Evolutionary conservation across 2,113 vertebrate genomes (phyloP), one percentile per base, ranked within the genome.

Genomic region (Physeter macrocephalus): DNA sequence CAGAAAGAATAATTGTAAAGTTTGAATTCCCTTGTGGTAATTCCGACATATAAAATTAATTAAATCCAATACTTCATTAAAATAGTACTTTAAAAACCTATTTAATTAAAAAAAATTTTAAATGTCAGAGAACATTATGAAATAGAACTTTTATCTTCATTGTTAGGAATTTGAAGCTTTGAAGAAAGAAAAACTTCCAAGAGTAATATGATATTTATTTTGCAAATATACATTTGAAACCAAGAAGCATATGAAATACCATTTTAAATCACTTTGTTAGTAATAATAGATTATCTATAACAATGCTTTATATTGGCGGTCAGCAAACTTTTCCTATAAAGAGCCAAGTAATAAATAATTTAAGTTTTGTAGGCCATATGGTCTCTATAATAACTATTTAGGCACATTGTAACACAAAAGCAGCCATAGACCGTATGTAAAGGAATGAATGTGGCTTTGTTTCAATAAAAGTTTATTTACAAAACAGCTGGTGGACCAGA

Each of bases 31-130:
- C 8, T 66, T 91, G 5, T 54, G 61, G 15, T 61, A 74, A 82
- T 78, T 94, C 17, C 75, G 74, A 74, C 43, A 80, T 89, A 46
- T 74, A 82, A 87, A 93, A 93, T 89, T 95, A 80, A 94, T 94
- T 92, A 78, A 93, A 57, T 27, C 34, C 54, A 85, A 77, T 72
- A 74, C 15, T 29, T 71, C 12, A 66, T 89, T 95, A 94, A 86
- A 96, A 34, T 83, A 20, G 1, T 85, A 75, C 52, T 85, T 88
- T 82, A 80, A 92, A 90, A 91, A 72, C 2, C 14, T 34, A 34
- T 89, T 88, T 90, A 72, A 93, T 72, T 93, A 96, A 83, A 59
- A 23, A 88, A 83, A 15, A 31, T 67, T 92, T 64, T 78, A 80
- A 43, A 67, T 91, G 29, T 88, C 59, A 83, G n/a, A 61, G 6